Evolutionary conservation across 2,797 vertebrate genomes (phyloP).

Genomic region (Pyrocephalus nanus): DNA sequence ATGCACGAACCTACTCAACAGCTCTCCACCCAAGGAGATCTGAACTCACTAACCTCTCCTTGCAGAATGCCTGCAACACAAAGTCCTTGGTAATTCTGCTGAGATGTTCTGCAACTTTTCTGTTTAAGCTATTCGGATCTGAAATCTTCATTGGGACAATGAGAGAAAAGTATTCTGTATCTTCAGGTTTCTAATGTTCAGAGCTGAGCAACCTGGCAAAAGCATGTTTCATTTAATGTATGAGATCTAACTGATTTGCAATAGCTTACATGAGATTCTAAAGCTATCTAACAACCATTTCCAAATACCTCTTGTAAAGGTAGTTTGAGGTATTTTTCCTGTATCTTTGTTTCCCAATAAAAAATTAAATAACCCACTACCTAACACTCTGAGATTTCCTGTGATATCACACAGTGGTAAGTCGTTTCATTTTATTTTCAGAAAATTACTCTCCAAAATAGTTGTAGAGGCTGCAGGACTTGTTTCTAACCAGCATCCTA

Average conservation of each 20-base stretch:
- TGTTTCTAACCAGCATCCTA: not conserved
- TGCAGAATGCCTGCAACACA: not conserved
- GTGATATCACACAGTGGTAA: not conserved
- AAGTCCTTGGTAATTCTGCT: not conserved
- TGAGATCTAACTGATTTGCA: not conserved
- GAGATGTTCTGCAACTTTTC: not conserved
- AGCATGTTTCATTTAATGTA: not conserved
- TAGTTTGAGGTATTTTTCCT: not conserved
- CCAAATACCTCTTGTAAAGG: not conserved
- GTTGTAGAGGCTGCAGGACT: not conserved
- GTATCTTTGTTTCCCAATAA: not conserved
- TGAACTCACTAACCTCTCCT: not conserved
- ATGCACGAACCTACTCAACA: not conserved
- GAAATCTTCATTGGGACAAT: not conserved
- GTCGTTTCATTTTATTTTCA: not conserved
- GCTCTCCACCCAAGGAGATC: not conserved
- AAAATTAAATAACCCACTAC: not conserved
- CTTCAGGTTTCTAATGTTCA: not conserved
- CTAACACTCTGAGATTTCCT: not conserved
- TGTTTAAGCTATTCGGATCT: not conserved
- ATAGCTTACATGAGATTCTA: not conserved
- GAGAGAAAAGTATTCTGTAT: not conserved
- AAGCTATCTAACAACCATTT: not conserved
- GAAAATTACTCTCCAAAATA: not conserved
- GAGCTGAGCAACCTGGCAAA: not conserved